A percentile compares a stretch with the other conserved stretches of the same genome.
Evolutionary conservation across 2,113 vertebrate species (phyloP).

Genomic region (Tonatia bakeri): DNA sequence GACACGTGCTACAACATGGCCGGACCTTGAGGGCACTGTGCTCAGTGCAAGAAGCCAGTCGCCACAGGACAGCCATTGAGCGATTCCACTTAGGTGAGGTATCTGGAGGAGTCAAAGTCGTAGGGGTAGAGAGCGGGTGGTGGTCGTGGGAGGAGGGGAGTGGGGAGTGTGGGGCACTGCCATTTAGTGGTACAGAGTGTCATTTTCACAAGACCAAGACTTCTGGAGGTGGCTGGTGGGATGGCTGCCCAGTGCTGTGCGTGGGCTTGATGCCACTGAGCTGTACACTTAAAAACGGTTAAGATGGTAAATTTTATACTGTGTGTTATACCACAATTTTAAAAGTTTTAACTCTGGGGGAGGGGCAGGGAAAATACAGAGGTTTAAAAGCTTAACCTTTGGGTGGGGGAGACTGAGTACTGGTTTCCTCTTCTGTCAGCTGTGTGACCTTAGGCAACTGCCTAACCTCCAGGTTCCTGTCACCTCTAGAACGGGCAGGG

Average conservation of each 20-base stretch:
- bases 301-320: background rate
- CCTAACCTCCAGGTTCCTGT: background rate
- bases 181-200: background rate
- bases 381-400: background rate
- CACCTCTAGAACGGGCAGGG: background rate
- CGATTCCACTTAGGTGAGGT: background rate
- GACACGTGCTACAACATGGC: background rate
- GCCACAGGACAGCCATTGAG: background rate
- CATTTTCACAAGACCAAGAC: background rate
- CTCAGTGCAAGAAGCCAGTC: background rate
- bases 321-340: background rate
- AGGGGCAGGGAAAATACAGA: background rate
- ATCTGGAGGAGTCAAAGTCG: background rate
- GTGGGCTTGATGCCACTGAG: background rate
- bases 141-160: background rate
- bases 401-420: background rate
- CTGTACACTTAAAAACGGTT: background rate
- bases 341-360: background rate
- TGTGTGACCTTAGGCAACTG: background rate
- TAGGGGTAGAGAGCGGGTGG: background rate
- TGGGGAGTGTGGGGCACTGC: background rate
- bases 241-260: accelerated
- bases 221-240: background rate
- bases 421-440: background rate
- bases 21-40: background rate